These are phyloP conservation scores for Cherax destructor DNA, from an alignment of 1,140 invertebrate species.

Conservation along the genomic window DNA sequence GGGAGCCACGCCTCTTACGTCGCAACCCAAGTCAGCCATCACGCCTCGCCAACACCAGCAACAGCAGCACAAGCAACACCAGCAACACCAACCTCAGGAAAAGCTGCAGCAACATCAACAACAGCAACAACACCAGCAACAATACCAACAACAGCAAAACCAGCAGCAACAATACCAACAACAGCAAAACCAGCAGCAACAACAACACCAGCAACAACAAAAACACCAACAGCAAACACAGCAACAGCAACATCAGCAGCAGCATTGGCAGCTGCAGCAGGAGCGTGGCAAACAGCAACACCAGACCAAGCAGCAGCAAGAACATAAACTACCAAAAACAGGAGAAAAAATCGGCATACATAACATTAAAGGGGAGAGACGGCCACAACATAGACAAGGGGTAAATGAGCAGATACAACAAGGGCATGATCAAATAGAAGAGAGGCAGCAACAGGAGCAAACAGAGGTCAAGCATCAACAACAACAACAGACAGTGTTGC, in stretches of 20 bases:
- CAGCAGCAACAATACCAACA: no score
- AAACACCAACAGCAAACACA: background rate
- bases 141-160: background rate
- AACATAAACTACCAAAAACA: background rate
- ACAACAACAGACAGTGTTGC: background rate
- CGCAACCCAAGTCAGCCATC: background rate
- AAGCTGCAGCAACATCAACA: background rate
- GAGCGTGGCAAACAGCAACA: background rate
- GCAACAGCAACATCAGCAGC: background rate
- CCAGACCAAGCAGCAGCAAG: background rate
- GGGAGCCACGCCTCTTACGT: background rate
- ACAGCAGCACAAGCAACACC: slow-evolving; percentile 9
- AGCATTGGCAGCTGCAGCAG: background rate
- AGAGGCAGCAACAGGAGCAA: background rate
- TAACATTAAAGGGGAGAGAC: background rate
- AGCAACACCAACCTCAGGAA: background rate
- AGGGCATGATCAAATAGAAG: background rate
- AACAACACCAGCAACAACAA: no score
- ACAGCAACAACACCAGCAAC: background rate
- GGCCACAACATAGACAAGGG: slow-evolving; percentile 2
- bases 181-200: no score
- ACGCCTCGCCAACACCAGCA: background rate
- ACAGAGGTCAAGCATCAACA: background rate
- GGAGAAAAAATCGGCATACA: background rate
- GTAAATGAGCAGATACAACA: slow-evolving; percentile 8